Evolutionary conservation across 2,797 vertebrate species (phyloP).

Genomic region (Acanthiza pusilla): DNA sequence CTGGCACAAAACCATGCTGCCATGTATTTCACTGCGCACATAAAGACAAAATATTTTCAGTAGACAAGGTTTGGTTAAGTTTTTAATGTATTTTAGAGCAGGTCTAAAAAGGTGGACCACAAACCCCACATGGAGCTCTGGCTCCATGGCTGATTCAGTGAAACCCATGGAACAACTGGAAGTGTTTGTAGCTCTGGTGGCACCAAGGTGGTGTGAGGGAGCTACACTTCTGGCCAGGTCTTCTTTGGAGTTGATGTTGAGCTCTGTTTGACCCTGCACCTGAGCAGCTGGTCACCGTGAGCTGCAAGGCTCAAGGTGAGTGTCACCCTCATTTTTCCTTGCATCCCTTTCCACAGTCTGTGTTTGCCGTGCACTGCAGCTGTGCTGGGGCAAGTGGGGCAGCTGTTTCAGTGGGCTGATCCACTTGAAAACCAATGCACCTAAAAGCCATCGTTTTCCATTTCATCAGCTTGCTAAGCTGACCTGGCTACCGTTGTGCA

Average conservation of each 20-base stretch:
- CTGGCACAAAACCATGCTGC: background rate
- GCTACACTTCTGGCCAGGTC: background rate
- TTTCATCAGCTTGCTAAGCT: background rate
- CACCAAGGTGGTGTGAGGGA: background rate
- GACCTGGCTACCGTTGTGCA: background rate
- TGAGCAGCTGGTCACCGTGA: background rate
- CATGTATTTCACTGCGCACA: background rate
- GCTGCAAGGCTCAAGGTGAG: background rate
- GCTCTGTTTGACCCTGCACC: background rate
- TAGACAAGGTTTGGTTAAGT: background rate
- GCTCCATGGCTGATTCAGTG: background rate
- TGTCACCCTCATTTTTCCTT: background rate
- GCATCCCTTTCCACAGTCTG: accelerated
- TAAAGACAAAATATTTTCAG: background rate
- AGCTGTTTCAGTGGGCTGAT: background rate
- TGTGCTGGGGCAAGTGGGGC: background rate
- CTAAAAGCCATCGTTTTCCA: background rate
- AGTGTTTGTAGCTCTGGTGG: background rate
- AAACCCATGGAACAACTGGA: background rate
- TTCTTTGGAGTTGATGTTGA: background rate
- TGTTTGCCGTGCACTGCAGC: background rate
- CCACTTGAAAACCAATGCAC: background rate
- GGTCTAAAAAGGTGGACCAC: background rate
- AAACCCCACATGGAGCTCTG: background rate
- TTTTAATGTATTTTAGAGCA: background rate